Evolutionary conservation across 2,797 vertebrate species (phyloP), one percentile per base, ranked within the genome.

Genomic region (Myotis pilosus): DNA sequence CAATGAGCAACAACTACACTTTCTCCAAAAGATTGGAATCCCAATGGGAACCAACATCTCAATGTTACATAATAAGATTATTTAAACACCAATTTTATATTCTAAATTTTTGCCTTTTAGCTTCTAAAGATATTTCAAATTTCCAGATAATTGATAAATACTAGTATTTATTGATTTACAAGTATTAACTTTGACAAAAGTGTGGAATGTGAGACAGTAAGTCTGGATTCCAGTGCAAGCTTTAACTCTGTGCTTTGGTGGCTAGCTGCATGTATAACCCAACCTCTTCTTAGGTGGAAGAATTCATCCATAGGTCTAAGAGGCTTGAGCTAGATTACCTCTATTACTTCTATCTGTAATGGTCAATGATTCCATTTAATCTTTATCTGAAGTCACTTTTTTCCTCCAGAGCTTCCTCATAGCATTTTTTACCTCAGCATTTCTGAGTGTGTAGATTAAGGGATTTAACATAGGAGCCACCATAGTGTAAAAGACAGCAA

Each of bases 371-470:
- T 44, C 25, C 55, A 1, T 25, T 95, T 85, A 94, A 44, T 82
- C 68, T 33, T 38, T 79, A 78, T 12, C 38, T 51, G 64, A 94
- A 55, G 2, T 93, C 20, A 90, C 89, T 64, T 76, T 95, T 72
- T 60, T 85, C 3, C 79, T 94, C 78, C 89, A 97, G 5, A 97
- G 74, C 60, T 83, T 96, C 57, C 41, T 93, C 75, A 96, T 92
- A 28, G 95, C 94, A 44, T 74, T 91, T 91, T 95, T 97, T 17
- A 97, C 92, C 16, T 97, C 97, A 74, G 80, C 49, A 76, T 97
- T 97, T 89, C 96, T 96, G 36, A 97, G 86, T 20, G 95, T 97
- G 8, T 97, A 97, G 71, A 97, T 95, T 85, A 97, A 92, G 30
- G 95, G 93, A 47, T 97, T 97, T 92, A 95, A 79, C 78, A 92